Base-by-base conservation (phyloP, 2,888 invertebrate species). In the Ryuthela nishihirai region DNA sequence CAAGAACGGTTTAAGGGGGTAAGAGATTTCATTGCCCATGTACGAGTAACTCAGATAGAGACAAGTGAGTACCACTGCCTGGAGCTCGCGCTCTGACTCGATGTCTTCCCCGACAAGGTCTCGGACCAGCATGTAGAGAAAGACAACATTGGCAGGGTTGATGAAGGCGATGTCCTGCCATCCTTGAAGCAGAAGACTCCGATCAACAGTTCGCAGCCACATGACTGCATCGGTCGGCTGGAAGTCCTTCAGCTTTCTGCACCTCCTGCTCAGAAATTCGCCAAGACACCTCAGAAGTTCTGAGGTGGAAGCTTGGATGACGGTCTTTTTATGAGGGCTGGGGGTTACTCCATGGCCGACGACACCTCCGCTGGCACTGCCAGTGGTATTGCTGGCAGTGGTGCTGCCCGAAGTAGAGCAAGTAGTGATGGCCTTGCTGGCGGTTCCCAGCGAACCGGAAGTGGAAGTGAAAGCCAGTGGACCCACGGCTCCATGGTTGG, bases 151-250 rank as follows among this genome's bases (percentile, higher is more conserved):
- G 66, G 99, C 98, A 59, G 99, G 99, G 79, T 98, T 99, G 76
- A 99, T 95, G 80, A 99, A 99, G 65, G 95, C 95, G 71, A 98
- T 90, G 74, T 95, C 95, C 90, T 99, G 98, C 99, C 99, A 99
- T 71, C 99, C 99, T 78, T 99, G 98, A 70, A 98, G 81, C 67
- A 99, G 82, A 64, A 99, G 82, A 73, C 92, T 90, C 67, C 98
- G 82, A 78, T 99, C 99, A 60, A 99, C 98, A 21, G 94, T 90
- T 73, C 97, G 82, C 70, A 99, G 82, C 99, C 99, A 99, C 87
- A 95, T 89, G 71, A 98, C 94, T 48, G 95, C 92, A 76, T 98
- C 95, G 4, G 91, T 92, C 6, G 94, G 90, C 42, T 68, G 65
- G 78, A 99, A 97, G 79, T 93, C 88, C 71, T 87, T 83, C 74